These are phyloP conservation scores for Isoperla grammatica DNA, from an alignment of 2,888 invertebrate species.

Conservation along the genomic window DNA sequence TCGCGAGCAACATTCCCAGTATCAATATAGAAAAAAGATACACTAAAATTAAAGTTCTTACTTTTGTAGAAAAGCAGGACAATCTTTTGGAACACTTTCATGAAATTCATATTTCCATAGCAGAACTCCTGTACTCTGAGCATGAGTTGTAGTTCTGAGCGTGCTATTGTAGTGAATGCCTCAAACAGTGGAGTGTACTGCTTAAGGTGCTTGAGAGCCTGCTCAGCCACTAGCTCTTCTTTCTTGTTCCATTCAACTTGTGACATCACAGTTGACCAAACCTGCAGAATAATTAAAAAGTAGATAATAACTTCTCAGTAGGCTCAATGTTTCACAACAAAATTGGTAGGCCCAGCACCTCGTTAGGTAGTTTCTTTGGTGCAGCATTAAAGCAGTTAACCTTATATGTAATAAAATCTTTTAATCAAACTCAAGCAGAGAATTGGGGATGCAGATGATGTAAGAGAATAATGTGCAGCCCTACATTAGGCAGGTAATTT, in stretches of 20 bases:
- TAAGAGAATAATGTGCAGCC: too few relatives aligned
- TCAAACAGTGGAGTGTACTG: constrained; percentile 80
- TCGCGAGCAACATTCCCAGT: too few relatives aligned
- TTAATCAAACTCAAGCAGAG: too few relatives aligned
- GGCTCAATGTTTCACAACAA: background rate
- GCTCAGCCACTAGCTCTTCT: constrained; percentile 92
- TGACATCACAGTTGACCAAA: constrained; percentile 93
- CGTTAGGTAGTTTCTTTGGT: too few relatives aligned
- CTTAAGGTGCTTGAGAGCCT: constrained; percentile 85
- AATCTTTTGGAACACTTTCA: constrained; percentile 97
- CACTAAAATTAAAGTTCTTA: too few relatives aligned
- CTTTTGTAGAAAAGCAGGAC: constrained; percentile 94
- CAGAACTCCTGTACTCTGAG: constrained; percentile 95
- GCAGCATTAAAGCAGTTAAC: too few relatives aligned
- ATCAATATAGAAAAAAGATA: too few relatives aligned
- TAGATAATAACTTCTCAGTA: constrained; percentile 19
- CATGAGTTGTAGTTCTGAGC: constrained; percentile 82
- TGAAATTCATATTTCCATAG: constrained; percentile 98
- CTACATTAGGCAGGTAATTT: too few relatives aligned
- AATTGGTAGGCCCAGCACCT: too few relatives aligned
- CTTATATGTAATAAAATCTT: too few relatives aligned
- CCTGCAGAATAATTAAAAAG: constrained; percentile 48
- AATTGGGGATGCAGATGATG: too few relatives aligned
- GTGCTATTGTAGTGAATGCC: constrained; percentile 79
- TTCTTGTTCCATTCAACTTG: constrained; percentile 98